phyloP scores from a whole-genome alignment of 1,140 invertebrate genomes.

The Bombus consobrinus region DNA sequence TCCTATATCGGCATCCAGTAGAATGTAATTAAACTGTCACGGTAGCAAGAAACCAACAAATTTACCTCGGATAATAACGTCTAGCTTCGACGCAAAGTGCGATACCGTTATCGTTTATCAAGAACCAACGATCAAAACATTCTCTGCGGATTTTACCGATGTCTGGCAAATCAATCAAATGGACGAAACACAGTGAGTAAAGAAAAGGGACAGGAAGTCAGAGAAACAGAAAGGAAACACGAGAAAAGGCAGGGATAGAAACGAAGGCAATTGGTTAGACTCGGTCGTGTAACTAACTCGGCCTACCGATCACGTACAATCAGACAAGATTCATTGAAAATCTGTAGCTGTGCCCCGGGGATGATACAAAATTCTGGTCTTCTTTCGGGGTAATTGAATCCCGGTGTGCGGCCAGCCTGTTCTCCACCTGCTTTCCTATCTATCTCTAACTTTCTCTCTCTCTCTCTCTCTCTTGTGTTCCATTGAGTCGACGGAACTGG shows the following conservation, averaged over 20 bases:
- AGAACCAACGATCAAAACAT: slow-evolving; percentile 4
- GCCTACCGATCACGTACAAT: slow-evolving; percentile 57
- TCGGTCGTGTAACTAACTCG: slow-evolving; percentile 50
- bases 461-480: background rate
- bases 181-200: background rate
- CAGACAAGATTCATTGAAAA: slow-evolving; percentile 59
- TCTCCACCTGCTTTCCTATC: background rate
- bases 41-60: background rate
- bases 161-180: background rate
- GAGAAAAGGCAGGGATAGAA: background rate
- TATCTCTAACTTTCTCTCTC: background rate
- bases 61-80: background rate
- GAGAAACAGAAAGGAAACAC: background rate
- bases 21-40: background rate
- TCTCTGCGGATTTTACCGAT: slow-evolving; percentile 2
- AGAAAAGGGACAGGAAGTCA: background rate
- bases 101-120: slow-evolving; percentile 8
- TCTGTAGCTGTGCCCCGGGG: slow-evolving; percentile 36
- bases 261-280: slow-evolving; percentile 50
- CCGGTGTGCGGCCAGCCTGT: slow-evolving; percentile 11
- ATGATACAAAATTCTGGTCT: slow-evolving; percentile 59
- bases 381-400: slow-evolving; percentile 53
- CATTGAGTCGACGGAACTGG: slow-evolving; percentile 32
- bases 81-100: background rate
- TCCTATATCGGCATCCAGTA: background rate